Conservation (phyloP, 2,888 invertebrate genomes). For the Agapetus fuscipes region DNA sequence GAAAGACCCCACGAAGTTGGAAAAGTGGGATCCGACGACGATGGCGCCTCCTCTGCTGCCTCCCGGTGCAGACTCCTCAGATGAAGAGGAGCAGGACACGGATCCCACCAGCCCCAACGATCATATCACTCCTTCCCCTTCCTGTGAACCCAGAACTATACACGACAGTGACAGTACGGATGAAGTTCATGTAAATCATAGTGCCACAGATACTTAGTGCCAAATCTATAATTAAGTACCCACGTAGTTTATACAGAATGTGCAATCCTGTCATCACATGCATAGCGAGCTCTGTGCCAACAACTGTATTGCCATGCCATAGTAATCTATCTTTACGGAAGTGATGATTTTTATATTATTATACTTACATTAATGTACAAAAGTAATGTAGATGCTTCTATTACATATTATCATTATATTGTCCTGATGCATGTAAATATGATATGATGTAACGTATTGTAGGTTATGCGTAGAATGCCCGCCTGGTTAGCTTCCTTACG, state of each 20-base stretch:
- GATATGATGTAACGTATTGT: too few relatives aligned
- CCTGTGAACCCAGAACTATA: constrained; percentile 38
- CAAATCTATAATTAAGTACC: constrained; percentile 51
- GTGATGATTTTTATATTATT: constrained; percentile 6
- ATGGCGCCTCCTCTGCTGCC: constrained; percentile 28
- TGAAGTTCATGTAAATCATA: constrained; percentile 42
- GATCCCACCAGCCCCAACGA: constrained; percentile 27
- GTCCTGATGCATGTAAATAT: too few relatives aligned
- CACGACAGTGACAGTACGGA: constrained; percentile 33
- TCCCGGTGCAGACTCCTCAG: constrained; percentile 43
- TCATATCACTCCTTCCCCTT: constrained; percentile 32
- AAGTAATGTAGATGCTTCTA: too few relatives aligned
- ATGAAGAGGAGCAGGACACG: constrained; percentile 50
- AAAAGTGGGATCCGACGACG: constrained; percentile 46
- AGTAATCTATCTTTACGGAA: constrained; percentile 3
- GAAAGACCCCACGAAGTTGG: constrained; percentile 70
- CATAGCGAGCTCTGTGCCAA: constrained; percentile 1
- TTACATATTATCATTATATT: too few relatives aligned
- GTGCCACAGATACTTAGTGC: constrained; percentile 56
- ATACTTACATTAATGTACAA: too few relatives aligned
- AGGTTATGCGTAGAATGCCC: too few relatives aligned
- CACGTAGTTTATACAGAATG: constrained; percentile 41
- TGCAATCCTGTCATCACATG: constrained; percentile 35
- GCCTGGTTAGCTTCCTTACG: too few relatives aligned
- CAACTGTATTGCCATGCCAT: constrained; percentile 1